Evolutionary conservation across 2,797 vertebrate genomes (phyloP), one percentile per base, ranked within the genome.

Genomic region (Sebastes hubbsi): DNA sequence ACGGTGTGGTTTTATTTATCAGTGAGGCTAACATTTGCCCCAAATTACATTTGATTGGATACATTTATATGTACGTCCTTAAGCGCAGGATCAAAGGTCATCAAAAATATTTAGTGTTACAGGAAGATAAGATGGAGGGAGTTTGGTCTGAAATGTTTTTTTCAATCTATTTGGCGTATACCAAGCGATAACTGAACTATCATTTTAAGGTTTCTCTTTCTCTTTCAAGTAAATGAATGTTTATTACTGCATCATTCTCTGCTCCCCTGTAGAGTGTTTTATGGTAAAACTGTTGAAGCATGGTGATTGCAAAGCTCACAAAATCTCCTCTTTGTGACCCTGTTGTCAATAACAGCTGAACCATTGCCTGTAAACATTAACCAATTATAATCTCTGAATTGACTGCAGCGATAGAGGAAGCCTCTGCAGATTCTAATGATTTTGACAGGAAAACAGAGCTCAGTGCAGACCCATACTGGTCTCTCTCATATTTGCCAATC

Each of bases 401-500:
- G 46, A 63, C 52, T 72, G 60, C 52, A n/a, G 29, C 34, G 18
- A 34, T 6, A 5, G 25, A 46, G 61, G 22, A 49, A 27, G 16
- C 25, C 52, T 63, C 30, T 24, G 30, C 55, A 54, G 42, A 72
- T 59, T 66, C 3, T 11, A 34, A 34, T 36, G n/a, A 20, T 46
- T 78, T 20, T 72, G 55, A 72, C 68, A 72, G 52, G 56, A 63
- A 13, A 22, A 34, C 38, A 24, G 58, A 70, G 66, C 46, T 63
- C 29, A 14, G 29, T 54, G 25, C 25, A 30, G 54, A 36, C 16
- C 16, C 42, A 54, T 24, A 52, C 22, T 67, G 18, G 36, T 38
- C 27, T 65, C 59, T 61, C 18, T 52, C 16, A 16, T 46, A 46
- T 18, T 46, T 46, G 42, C 42, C 42, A 46, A 46, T 6, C 42